Percentiles rank a stretch among this genome's conserved stretches.
Conservation (phyloP, 1,140 invertebrate genomes). For the Wasmannia auropunctata region DNA sequence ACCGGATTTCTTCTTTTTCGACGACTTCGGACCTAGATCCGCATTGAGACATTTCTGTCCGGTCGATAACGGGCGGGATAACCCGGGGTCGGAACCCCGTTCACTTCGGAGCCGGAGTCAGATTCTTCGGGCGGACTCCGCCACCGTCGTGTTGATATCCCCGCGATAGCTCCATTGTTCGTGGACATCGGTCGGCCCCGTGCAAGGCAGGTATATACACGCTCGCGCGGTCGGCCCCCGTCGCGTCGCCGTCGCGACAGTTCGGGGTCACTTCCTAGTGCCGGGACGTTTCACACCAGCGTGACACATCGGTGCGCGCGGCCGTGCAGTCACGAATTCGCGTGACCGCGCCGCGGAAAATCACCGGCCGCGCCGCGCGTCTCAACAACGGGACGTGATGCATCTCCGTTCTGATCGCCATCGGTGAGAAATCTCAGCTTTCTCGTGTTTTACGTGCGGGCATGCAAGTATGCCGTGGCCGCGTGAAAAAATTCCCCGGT, state of each 20-base stretch:
- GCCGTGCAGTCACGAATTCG: constrained; percentile 78
- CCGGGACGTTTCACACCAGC: constrained; percentile 78
- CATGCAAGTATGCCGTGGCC: not conserved
- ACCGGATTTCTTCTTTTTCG: constrained; percentile 37
- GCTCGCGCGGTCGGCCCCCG: constrained; percentile 1
- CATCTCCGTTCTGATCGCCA: constrained; percentile 37
- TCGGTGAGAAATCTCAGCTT: constrained; percentile 46
- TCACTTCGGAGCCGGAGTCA: constrained; percentile 63
- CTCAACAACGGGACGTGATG: constrained; percentile 3
- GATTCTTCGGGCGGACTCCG: constrained; percentile 65
- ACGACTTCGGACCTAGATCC: constrained; percentile 67
- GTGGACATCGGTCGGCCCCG: constrained; percentile 76
- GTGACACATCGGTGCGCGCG: constrained; percentile 72
- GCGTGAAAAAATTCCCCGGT: not conserved
- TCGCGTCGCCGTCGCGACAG: constrained; percentile 69
- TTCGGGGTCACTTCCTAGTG: constrained; percentile 78
- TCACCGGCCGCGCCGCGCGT: constrained; percentile 49
- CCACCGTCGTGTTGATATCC: constrained; percentile 76
- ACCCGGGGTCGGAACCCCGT: constrained; percentile 74
- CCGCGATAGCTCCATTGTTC: constrained; percentile 79
- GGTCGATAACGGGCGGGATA: constrained; percentile 72
- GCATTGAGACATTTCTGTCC: constrained; percentile 78
- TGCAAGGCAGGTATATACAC: constrained; percentile 59
- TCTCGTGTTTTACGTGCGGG: not conserved
- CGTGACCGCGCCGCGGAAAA: constrained; percentile 75